Conservation (phyloP, 2,113 vertebrate species). For the Erythrolamprus reginae region DNA sequence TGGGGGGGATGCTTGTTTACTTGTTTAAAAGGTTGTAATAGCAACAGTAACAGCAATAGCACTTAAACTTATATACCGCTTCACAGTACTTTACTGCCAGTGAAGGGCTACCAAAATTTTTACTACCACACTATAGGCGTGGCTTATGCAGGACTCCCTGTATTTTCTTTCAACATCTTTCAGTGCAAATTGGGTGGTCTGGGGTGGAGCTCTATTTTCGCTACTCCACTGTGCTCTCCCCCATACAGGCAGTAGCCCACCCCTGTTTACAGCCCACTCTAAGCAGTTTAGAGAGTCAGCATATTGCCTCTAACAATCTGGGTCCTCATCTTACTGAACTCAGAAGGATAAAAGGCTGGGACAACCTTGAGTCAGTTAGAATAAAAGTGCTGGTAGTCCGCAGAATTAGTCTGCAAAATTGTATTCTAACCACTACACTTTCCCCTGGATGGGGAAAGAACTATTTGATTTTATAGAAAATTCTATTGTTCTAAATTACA, state of each 20-base stretch:
- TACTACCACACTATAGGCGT: too few species aligned
- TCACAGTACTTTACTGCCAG: background rate
- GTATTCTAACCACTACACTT: background rate
- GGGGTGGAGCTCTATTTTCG: too few species aligned
- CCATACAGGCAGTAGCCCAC: too few species aligned
- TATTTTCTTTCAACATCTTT: too few species aligned
- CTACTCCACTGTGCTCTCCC: too few species aligned
- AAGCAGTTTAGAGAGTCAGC: background rate
- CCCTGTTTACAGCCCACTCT: background rate
- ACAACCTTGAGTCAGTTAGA: background rate
- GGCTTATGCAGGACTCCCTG: too few species aligned
- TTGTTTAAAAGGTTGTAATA: background rate
- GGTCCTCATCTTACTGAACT: background rate
- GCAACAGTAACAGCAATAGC: background rate
- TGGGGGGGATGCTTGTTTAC: accelerated
- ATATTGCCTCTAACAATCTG: background rate
- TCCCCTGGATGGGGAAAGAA: background rate
- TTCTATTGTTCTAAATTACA: background rate
- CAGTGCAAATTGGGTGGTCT: too few species aligned
- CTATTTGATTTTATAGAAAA: conserved; percentile 8
- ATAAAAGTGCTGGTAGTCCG: background rate
- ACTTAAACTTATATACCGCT: too few species aligned
- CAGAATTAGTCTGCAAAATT: background rate
- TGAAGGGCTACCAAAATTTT: too few species aligned
- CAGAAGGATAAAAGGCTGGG: too few species aligned